Base-by-base conservation (phyloP, 2,113 vertebrate genomes). In the Acinonyx jubatus region DNA sequence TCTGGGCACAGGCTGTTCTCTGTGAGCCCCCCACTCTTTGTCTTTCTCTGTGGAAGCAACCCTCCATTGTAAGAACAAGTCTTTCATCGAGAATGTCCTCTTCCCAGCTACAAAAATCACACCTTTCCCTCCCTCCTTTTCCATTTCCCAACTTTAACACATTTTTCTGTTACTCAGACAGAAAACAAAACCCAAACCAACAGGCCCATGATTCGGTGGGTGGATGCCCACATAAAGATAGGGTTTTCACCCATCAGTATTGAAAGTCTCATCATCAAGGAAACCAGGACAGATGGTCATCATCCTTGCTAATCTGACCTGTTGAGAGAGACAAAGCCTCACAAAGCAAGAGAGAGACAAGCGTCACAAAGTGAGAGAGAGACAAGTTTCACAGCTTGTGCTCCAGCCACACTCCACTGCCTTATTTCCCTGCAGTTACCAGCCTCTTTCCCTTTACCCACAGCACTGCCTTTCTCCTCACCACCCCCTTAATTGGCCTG, bases 161-260 rank as follows among this genome's bases (percentile, higher is more conserved):
- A 79, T 21, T 33, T 61, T 57, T 82, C 87, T 94, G 27, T 65
- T 66, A 31, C 36, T 57, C 33, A 61, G 71, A 68, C 31, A 82
- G 36, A 89, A 91, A 95, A 36, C 15, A 36, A 55, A 96, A 52
- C 57, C 57, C 55, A 91, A 48, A 89, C 57, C 57, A 89, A 12
- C 29, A 73, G 68, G 25, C n/a, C 45, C 52, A 38, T 3, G 3
- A 55, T 89, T 68, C 79, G 27, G 68, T 13, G 57, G 80, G 91
- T 85, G 88, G 76, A 94, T 87, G 12, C 79, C 74, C 93, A 94
- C 63, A 85, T 78, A 48, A 55, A 89, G 74, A 82, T 8, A 74
- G 4, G 2, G 6, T 74, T 29, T 27, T n/a, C n/a, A 36, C 6
- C 68, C 7, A 5, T 41, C 74, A 41, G 55, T 6, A 36, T 16